Conservation (phyloP, 2,888 invertebrate species). For the Caenorhabditis sp. region DNA sequence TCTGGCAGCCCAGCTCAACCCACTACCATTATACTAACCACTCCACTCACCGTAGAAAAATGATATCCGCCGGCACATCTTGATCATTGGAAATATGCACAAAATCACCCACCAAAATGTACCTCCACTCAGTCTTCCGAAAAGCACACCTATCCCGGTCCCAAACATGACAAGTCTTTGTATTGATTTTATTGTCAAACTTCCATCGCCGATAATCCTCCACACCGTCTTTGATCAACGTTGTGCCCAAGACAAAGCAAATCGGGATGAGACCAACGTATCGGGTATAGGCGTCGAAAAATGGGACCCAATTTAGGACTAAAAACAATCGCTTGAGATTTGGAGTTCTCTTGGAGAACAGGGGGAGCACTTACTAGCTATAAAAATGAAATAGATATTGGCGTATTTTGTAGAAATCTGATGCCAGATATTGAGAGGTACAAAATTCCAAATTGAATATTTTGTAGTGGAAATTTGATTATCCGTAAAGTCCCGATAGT, state of each 20-base stretch:
- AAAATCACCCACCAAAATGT: slow-evolving; percentile 89
- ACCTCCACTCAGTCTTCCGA: slow-evolving; percentile 78
- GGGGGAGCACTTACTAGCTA: slow-evolving; percentile 87
- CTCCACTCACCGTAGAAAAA: slow-evolving; percentile 72
- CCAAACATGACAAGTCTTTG: slow-evolving; percentile 87
- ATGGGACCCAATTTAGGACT: slow-evolving; percentile 61
- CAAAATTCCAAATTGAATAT: slow-evolving; percentile 91
- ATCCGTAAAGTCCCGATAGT: slow-evolving; percentile 76
- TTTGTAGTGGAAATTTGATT: slow-evolving; percentile 91
- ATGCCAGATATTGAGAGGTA: slow-evolving; percentile 80
- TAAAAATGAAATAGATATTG: slow-evolving; percentile 95
- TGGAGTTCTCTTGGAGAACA: slow-evolving; percentile 76
- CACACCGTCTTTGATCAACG: slow-evolving; percentile 92
- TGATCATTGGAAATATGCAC: slow-evolving; percentile 95
- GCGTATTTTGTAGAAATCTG: slow-evolving; percentile 93
- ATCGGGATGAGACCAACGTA: slow-evolving; percentile 81
- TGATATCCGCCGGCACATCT: slow-evolving; percentile 92
- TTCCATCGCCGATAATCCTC: slow-evolving; percentile 88
- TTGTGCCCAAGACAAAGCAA: slow-evolving; percentile 89
- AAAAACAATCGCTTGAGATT: slow-evolving; percentile 6
- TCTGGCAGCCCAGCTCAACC: not conserved
- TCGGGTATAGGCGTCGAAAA: slow-evolving; percentile 56
- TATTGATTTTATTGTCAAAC: slow-evolving; percentile 92
- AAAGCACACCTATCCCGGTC: slow-evolving; percentile 51
- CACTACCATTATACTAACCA: too few relatives aligned